Evolutionary conservation across 1,140 invertebrate genomes (phyloP).

Genomic region (Ceratina japonica): DNA sequence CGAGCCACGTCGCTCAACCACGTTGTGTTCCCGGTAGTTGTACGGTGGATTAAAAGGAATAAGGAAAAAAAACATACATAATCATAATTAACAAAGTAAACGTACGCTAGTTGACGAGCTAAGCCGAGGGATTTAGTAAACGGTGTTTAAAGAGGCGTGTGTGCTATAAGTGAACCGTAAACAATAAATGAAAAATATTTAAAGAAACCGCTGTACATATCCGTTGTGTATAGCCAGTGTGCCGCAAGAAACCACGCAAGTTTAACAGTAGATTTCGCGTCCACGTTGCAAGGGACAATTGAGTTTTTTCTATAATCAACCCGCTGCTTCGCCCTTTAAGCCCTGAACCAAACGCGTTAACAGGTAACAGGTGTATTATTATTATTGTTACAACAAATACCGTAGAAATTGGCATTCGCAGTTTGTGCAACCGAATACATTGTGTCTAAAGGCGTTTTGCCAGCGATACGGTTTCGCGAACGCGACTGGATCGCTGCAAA

Average conservation of each 20-base stretch:
- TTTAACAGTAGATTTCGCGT: conserved; percentile 41
- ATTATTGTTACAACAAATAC: no score
- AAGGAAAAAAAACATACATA: conserved; percentile 70
- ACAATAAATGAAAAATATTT: conserved; percentile 15
- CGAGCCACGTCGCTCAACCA: conserved; percentile 75
- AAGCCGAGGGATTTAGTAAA: conserved; percentile 45
- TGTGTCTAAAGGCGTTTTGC: no score
- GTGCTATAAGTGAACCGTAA: conserved; percentile 55
- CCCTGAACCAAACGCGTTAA: no score
- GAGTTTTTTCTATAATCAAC: conserved; percentile 22
- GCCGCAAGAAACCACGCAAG: conserved; percentile 48
- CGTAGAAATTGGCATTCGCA: no score
- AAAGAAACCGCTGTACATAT: conserved; percentile 60
- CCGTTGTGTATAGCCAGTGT: conserved; percentile 56
- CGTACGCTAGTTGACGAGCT: conserved; percentile 63
- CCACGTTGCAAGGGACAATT: conserved; percentile 23
- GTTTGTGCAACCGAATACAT: no score
- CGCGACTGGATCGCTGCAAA: no score
- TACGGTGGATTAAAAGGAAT: conserved; percentile 67
- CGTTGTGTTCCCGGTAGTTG: conserved; percentile 76
- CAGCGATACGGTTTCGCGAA: no score
- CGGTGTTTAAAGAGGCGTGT: conserved; percentile 44
- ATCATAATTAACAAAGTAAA: conserved; percentile 73
- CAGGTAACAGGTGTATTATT: no score
- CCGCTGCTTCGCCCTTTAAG: no score